Conservation (phyloP, 1,140 invertebrate genomes). For the Ruditapes philippinarum region DNA sequence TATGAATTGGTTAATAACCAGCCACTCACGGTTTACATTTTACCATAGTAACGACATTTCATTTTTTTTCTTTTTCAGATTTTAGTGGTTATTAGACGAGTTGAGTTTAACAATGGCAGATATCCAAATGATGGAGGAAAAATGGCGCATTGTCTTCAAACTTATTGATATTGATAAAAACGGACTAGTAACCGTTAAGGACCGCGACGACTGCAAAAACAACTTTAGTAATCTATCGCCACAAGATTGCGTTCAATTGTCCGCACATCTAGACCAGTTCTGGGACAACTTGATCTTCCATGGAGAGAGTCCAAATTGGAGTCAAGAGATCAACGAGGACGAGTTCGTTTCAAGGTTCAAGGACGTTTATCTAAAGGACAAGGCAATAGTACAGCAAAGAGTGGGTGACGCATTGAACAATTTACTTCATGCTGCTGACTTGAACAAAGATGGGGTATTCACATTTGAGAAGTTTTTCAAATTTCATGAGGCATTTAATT, state of each 20-base stretch:
- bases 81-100: too few species aligned
- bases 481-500: slow-evolving; percentile 50
- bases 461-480: slow-evolving; percentile 66
- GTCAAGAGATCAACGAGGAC: slow-evolving; percentile 16
- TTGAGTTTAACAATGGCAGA: slow-evolving; percentile 40
- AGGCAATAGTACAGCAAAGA: not conserved
- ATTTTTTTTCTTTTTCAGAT: not conserved
- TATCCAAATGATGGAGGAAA: slow-evolving; percentile 55
- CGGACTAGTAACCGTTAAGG: slow-evolving; percentile 7
- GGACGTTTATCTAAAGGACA: slow-evolving; percentile 22
- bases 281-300: slow-evolving; percentile 44
- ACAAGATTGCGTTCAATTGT: not conserved
- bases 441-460: slow-evolving; percentile 25
- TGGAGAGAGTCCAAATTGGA: slow-evolving; percentile 21
- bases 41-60: too few species aligned
- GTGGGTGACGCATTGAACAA: slow-evolving; percentile 10
- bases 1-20: too few species aligned
- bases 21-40: too few species aligned
- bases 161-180: slow-evolving; percentile 62
- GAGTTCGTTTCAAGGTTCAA: slow-evolving; percentile 27
- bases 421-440: slow-evolving; percentile 23
- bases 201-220: slow-evolving; percentile 44
- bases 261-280: slow-evolving; percentile 32
- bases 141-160: slow-evolving; percentile 58
- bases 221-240: slow-evolving; percentile 24